These are phyloP conservation scores for Eriocheir sinensis DNA, from an alignment of 1,140 invertebrate genomes.

Conservation along the genomic window DNA sequence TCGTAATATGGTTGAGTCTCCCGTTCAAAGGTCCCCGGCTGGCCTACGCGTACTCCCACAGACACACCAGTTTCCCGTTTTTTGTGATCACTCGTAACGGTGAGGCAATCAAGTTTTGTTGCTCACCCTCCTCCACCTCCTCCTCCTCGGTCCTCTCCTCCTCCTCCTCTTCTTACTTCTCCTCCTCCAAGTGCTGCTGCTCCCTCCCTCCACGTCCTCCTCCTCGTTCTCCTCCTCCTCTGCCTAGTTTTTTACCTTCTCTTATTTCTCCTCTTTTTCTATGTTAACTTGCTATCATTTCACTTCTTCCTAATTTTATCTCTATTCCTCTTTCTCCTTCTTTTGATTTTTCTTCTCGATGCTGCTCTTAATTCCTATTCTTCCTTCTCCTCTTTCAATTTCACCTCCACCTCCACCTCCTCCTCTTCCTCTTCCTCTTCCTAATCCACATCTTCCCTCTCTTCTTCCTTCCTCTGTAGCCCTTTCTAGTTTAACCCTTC, in stretches of 20 bases:
- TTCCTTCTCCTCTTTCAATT: no score
- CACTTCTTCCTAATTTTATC: no score
- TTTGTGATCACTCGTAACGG: conserved; percentile 35
- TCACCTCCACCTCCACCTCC: no score
- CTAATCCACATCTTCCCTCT: no score
- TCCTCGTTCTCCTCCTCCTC: background rate
- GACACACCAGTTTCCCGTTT: conserved; percentile 41
- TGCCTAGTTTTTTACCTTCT: no score
- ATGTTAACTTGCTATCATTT: no score
- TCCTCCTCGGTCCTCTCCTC: no score
- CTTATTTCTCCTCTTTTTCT: background rate
- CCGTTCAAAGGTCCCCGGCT: background rate
- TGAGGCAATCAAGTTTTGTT: conserved; percentile 26
- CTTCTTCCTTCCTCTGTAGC: no score
- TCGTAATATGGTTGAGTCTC: background rate
- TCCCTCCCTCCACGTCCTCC: background rate
- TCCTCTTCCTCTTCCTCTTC: no score
- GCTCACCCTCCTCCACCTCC: background rate
- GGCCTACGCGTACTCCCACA: background rate
- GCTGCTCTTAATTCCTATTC: no score
- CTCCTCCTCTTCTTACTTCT: background rate
- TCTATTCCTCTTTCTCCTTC: background rate
- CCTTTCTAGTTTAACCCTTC: no score
- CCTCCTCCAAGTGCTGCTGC: background rate
- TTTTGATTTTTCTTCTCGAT: background rate